Evolutionary conservation across 2,113 vertebrate genomes (phyloP).

Genomic region (Gallinago undulata): DNA sequence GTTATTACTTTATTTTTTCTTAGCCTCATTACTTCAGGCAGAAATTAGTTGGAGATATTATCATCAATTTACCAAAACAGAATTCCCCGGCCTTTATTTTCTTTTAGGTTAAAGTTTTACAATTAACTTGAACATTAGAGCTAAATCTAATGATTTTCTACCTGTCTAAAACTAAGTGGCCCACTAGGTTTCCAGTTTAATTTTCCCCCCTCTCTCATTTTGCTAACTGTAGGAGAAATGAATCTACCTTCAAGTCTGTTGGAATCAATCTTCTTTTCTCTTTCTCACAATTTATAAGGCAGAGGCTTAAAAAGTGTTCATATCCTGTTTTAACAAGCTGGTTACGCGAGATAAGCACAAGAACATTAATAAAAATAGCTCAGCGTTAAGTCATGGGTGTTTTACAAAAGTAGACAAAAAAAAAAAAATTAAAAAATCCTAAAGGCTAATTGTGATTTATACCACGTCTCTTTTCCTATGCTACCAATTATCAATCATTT

Average conservation of each 20-base stretch:
- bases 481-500: not conserved
- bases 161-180: not conserved
- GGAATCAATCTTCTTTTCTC: conserved; percentile 60
- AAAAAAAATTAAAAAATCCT: not conserved
- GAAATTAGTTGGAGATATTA: not conserved
- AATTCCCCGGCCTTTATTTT: not conserved
- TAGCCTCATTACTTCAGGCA: not conserved
- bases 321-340: conserved; percentile 61
- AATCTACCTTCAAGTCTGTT: conserved; percentile 21
- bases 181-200: not conserved
- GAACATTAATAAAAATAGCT: conserved; percentile 56
- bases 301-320: conserved; percentile 42
- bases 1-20: not conserved
- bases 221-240: conserved; percentile 10
- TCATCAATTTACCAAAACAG: not conserved
- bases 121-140: not conserved
- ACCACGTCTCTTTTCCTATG: not conserved
- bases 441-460: conserved; percentile 18
- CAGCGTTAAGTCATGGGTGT: not conserved
- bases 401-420: conserved; percentile 13
- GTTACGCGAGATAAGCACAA: conserved; percentile 44
- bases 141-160: not conserved
- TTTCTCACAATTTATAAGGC: conserved; percentile 34
- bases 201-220: not conserved
- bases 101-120: not conserved